Evolutionary conservation across 1,140 invertebrate genomes (phyloP).

Genomic region (Aphelinus certus): DNA sequence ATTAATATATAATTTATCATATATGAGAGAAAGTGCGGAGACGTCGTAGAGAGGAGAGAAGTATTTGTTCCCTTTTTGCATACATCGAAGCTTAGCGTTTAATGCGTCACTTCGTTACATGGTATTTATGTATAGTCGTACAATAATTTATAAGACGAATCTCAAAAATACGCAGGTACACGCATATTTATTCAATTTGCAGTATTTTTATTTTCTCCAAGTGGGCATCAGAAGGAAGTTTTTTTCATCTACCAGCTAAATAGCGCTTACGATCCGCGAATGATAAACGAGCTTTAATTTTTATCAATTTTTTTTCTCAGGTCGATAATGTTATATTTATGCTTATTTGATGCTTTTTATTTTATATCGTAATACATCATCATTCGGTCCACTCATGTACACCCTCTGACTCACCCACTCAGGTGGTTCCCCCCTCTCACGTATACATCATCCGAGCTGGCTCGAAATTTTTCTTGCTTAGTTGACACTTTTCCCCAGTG

Average conservation of each 20-base stretch:
- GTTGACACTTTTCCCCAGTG: neutral
- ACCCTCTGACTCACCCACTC: neutral
- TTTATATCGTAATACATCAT: constrained; percentile 15
- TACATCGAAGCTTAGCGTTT: constrained; percentile 30
- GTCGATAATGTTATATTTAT: constrained; percentile 24
- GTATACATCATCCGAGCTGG: constrained; percentile 8
- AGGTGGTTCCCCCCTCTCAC: neutral
- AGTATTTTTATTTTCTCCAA: too few species aligned
- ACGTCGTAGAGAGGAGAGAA: constrained; percentile 31
- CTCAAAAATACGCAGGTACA: constrained; percentile 32
- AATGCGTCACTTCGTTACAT: constrained; percentile 14
- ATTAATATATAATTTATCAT: constrained; percentile 1
- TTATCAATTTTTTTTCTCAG: neutral
- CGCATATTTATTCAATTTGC: constrained; percentile 17
- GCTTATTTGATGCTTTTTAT: constrained; percentile 10
- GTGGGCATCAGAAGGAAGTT: too few species aligned
- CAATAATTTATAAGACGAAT: constrained; percentile 17
- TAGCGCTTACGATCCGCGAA: too few species aligned
- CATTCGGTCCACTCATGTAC: neutral
- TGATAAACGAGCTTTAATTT: too few species aligned
- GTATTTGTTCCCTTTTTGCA: constrained; percentile 40
- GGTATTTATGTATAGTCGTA: neutral
- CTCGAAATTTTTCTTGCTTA: neutral
- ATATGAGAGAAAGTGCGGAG: constrained; percentile 18
- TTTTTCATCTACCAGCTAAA: too few species aligned